Conservation (phyloP, 2,888 invertebrate genomes). For the Torymus aiolomorphi region DNA sequence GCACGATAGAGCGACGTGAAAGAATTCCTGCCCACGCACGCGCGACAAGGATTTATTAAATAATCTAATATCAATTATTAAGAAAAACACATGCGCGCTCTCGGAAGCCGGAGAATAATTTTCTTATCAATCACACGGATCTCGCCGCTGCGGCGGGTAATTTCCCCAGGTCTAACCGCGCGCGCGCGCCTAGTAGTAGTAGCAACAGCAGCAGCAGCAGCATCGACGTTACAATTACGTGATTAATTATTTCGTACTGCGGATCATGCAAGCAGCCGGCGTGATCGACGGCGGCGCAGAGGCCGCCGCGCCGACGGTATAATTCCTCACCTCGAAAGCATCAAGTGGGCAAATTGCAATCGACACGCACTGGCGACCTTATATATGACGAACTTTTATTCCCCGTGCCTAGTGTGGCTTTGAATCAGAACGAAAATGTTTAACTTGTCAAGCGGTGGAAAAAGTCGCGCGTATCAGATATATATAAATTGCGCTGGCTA, state of each 20-base stretch:
- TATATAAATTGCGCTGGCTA: too few species aligned
- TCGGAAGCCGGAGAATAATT: constrained; percentile 19
- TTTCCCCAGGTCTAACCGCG: constrained; percentile 12
- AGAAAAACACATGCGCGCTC: neutral
- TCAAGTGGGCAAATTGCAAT: constrained; percentile 32
- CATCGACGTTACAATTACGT: constrained; percentile 50
- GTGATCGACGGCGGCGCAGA: constrained; percentile 36
- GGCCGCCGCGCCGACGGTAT: constrained; percentile 5
- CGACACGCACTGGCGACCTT: constrained; percentile 31
- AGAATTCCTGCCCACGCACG: neutral
- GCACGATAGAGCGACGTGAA: neutral
- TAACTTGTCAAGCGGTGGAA: neutral
- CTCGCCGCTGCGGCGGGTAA: neutral
- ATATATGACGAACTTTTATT: constrained; percentile 12
- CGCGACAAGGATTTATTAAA: constrained; percentile 21
- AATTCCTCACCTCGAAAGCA: constrained; percentile 44
- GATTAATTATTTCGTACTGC: constrained; percentile 53
- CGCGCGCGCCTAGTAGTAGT: neutral
- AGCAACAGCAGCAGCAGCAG: too few species aligned
- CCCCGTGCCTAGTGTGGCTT: neutral
- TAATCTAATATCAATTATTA: constrained; percentile 45
- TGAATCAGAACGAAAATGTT: neutral
- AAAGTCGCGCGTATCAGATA: neutral
- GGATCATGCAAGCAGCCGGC: constrained; percentile 30
- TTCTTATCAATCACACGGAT: constrained; percentile 44